Percentiles rank a stretch among this genome's conserved stretches.
phyloP scores from a whole-genome alignment of 2,113 vertebrate species.

The Oncorhynchus masou region DNA sequence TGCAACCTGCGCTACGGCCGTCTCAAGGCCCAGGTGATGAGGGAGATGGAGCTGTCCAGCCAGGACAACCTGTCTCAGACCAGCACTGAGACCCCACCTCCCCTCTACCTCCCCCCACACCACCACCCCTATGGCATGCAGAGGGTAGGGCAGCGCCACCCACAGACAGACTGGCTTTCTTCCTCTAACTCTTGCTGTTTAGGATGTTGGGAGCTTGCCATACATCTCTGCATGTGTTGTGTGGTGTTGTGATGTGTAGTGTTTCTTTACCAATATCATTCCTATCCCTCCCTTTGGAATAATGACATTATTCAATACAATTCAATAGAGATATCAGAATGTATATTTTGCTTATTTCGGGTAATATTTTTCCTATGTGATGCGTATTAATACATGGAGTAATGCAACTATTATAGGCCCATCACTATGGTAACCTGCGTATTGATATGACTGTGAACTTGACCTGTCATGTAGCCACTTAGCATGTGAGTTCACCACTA shows the following conservation, averaged over 20 bases:
- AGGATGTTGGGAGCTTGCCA: not conserved
- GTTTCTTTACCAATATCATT: too few species aligned
- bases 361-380: too few species aligned
- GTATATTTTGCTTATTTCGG: too few species aligned
- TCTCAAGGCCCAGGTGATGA: conserved; percentile 91
- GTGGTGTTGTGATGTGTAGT: not conserved
- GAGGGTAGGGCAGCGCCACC: conserved; percentile 74
- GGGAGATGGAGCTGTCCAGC: conserved; percentile 91
- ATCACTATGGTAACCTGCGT: too few species aligned
- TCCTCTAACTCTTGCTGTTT: not conserved
- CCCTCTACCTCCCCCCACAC: conserved; percentile 83
- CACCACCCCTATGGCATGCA: conserved; percentile 87
- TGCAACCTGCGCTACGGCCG: conserved; percentile 95
- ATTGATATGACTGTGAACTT: too few species aligned
- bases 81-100: conserved; percentile 93
- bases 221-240: not conserved
- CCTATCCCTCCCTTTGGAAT: not conserved
- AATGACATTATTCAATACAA: too few species aligned
- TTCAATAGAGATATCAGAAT: too few species aligned
- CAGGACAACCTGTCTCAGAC: conserved; percentile 94
- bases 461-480: too few species aligned
- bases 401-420: too few species aligned
- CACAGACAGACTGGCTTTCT: not conserved
- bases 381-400: too few species aligned
- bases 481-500: too few species aligned